These are phyloP conservation scores for Aphelocoma coerulescens DNA, from an alignment of 2,113 vertebrate genomes.

Conservation along the genomic window DNA sequence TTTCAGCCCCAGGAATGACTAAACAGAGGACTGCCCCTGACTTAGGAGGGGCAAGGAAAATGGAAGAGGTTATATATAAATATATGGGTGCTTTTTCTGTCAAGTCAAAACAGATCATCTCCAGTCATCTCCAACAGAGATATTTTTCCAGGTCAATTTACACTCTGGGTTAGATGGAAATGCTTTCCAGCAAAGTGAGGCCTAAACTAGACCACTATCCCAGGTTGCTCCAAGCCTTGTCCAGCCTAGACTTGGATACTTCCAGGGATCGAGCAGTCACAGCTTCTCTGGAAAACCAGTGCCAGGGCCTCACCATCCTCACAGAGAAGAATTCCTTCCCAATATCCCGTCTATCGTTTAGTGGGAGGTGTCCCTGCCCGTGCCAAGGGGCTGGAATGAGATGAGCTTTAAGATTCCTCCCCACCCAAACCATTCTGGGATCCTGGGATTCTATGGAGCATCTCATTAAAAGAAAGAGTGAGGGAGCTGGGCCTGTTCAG, in stretches of 20 bases:
- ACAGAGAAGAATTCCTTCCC: not conserved
- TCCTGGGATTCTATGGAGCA: not conserved
- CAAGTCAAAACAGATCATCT: not conserved
- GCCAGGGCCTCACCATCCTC: not conserved
- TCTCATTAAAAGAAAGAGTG: not conserved
- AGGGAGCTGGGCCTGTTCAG: not conserved
- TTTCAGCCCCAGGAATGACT: slow-evolving; percentile 48
- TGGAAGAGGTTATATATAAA: not conserved
- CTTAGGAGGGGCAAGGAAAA: not conserved
- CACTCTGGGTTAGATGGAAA: not conserved
- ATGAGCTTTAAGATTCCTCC: not conserved
- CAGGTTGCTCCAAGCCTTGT: not conserved
- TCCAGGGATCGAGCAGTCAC: not conserved
- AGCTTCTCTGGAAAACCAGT: not conserved
- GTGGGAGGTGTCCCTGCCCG: not conserved
- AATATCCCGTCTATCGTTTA: not conserved
- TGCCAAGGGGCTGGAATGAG: accelerated
- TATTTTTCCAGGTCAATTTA: not conserved
- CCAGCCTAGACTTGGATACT: not conserved
- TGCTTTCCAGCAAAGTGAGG: not conserved
- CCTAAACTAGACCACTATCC: not conserved
- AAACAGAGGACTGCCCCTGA: not conserved
- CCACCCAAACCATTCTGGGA: not conserved
- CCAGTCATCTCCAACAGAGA: not conserved
- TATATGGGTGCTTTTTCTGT: not conserved